Evolutionary conservation across 1,140 invertebrate species (phyloP), one percentile per base, ranked within the genome.

Genomic region (Neodiprion fabricii): DNA sequence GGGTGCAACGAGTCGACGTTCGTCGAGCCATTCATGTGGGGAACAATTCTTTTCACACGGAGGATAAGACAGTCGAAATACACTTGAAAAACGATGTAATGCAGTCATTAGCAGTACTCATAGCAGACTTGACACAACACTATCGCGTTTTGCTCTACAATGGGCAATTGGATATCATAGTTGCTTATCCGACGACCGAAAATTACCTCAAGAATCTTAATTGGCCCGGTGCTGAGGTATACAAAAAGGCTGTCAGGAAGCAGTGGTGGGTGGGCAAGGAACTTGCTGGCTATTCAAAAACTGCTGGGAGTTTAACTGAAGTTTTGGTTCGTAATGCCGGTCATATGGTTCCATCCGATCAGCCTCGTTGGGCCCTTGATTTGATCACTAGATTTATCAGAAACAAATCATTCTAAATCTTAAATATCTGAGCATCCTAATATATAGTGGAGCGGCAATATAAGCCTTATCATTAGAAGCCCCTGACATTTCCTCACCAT

Each of bases 91-190:
- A 89, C 40, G 97, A 98, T 88, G 90, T 98, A 0, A 95, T 97
- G 92, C 91, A 96, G 79, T 95, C 94, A 0, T 91, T 96, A 28
- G 93, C 94, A 65, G 92, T 92, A 1, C 93, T 92, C 91, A 87
- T 98, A 68, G 88, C 91, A 8, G 92, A 93, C 73, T 85, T 98
- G 0, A 74, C 91, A 89, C 78, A 92, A 82, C 70, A 92, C 74
- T 96, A 95, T 79, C 91, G 91, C 83, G 91, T 94, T 7, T 87
- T 95, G 7, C 90, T 95, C 70, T 97, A 96, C 83, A 96, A 92
- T 81, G 96, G 96, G 0, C 95, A 96, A 81, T 82, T 97, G 53
- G 96, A 97, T 82, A 93, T 97, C 17, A 96, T 96, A 79, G 93
- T 96, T 2, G 93, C 95, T 1, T 95, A 95, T 85, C 92, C 95